A percentile compares a stretch with the other conserved stretches of the same genome.
These are phyloP conservation scores for Leptoclinus maculatus DNA, from an alignment of 2,797 vertebrate species.

Conservation along the genomic window DNA sequence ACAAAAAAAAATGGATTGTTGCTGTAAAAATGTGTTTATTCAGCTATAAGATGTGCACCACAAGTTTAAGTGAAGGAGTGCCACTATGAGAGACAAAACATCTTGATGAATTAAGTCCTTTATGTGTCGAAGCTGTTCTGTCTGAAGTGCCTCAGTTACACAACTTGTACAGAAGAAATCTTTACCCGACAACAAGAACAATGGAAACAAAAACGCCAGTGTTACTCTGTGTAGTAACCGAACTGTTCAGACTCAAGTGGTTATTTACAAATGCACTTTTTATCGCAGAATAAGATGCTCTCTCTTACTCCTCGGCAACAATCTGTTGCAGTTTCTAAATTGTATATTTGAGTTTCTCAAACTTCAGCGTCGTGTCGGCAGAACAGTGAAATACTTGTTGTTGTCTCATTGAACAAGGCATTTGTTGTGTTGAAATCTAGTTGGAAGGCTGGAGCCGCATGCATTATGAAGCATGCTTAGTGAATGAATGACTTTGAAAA, in stretches of 20 bases:
- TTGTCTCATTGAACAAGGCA: neutral
- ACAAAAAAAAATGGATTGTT: neutral
- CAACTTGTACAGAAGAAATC: conserved; percentile 10
- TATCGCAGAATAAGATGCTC: neutral
- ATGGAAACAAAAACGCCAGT: neutral
- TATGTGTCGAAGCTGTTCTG: neutral
- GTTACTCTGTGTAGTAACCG: neutral
- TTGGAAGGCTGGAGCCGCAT: neutral
- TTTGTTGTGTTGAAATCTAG: conserved; percentile 15
- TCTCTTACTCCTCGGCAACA: neutral
- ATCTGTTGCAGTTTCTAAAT: neutral
- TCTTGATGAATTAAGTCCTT: conserved; percentile 8
- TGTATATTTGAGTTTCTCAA: neutral
- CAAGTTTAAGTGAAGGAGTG: neutral
- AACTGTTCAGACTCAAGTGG: neutral
- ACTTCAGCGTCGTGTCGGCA: too few relatives aligned
- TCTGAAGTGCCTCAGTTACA: conserved; percentile 1
- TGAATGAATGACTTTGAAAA: neutral
- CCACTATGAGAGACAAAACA: neutral
- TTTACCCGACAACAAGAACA: conserved; percentile 3
- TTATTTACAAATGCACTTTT: neutral
- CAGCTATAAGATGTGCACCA: neutral
- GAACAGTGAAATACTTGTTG: neutral
- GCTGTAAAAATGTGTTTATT: conserved; percentile 1
- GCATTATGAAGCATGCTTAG: neutral